Evolutionary conservation across 2,888 invertebrate genomes (phyloP), one percentile per base, ranked within the genome.

Genomic region (Oxytorus armatus): DNA sequence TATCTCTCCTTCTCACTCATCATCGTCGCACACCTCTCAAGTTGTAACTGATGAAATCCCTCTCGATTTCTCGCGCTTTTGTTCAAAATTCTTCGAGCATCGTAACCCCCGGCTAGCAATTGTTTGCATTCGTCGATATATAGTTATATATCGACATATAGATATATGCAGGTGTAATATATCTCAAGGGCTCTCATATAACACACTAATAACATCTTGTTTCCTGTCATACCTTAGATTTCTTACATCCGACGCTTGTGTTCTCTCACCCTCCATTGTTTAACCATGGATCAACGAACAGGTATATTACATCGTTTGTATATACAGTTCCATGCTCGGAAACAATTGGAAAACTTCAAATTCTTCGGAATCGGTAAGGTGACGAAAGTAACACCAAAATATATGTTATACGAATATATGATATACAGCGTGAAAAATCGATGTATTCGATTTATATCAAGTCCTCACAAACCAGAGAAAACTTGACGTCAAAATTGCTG

Each of bases 61-160:
- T 77, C 77, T 73, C 84, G 82, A 81, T 84, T 80, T 73, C 73
- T 63, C 33, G 70, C 84, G 70, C 84, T 83, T 84, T 84, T 84
- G 84, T 84, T 84, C 79, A 78, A 75, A 83, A 82, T 83, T 84
- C 82, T 77, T 82, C 75, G 76, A 80, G 77, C 80, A 77, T 79
- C 74, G 68, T 77, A 79, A 77, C 59, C 47, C 77, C 74, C n/a
- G n/a, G 57, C 70, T 74, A 49, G 47, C 77, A 44, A 77, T 80
- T 84, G 84, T 84, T 84, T 84, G 77, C 81, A 78, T 80, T 57
- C 55, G 61, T 69, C 78, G 76, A 78, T 80, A 78, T 72, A 63
- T 70, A 39, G 23, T 8, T 21, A 21, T 21, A 51, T 51, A 11
- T 39, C 3, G 5, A 25, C 21, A 36, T 51, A 36, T 51, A 77